Evolutionary conservation across 2,797 vertebrate genomes (phyloP), one percentile per base, ranked within the genome.

Genomic region (Epinephelus malabaricus): DNA sequence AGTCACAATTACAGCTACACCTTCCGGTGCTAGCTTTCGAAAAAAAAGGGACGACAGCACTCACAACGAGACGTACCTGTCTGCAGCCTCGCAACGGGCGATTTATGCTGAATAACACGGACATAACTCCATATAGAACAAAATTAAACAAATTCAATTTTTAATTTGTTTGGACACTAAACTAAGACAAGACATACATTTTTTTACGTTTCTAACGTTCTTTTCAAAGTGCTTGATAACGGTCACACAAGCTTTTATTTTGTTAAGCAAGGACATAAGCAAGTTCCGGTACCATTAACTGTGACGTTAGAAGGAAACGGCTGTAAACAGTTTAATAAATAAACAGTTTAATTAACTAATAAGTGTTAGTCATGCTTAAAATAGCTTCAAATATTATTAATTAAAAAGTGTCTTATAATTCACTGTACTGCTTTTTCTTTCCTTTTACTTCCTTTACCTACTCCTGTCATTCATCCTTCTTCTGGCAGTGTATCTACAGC

Each of bases 1-100:
- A 0, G 4, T 0, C 0, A 7, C 0, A 4, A 7, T 2, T 0
- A 21, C 4, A 4, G 34, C 21, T 0, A 1, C 2, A 0, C n/a
- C 23, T 62, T 90, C 91, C 90, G 86, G 53, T 76, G 0, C 0
- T 0, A 0, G 0, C 0, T 81, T 84, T 86, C 81, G 4, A 58
- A 89, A 61, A 86, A 89, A 87, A 78, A 0, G 0, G 2, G 25
- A 8, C 17, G 5, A 62, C 7, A 15, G n/a, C 21, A 2, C 6
- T 25, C 17, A 21, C n/a, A 9, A 21, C 5, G 2, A 25, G 25
- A 25, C 25, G 25, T 25, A 25, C 25, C 25, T 2, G 25, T 25
- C 25, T 25, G 25, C 25, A 25, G 25, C 25, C 25, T 25, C 25
- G 25, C 25, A 25, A 21, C 5, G 2, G 6, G 0, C 3, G 14